A percentile compares a stretch with the other conserved stretches of the same genome.
Conservation (phyloP, 2,113 vertebrate species). For the Brachypodius melanocephalos region DNA sequence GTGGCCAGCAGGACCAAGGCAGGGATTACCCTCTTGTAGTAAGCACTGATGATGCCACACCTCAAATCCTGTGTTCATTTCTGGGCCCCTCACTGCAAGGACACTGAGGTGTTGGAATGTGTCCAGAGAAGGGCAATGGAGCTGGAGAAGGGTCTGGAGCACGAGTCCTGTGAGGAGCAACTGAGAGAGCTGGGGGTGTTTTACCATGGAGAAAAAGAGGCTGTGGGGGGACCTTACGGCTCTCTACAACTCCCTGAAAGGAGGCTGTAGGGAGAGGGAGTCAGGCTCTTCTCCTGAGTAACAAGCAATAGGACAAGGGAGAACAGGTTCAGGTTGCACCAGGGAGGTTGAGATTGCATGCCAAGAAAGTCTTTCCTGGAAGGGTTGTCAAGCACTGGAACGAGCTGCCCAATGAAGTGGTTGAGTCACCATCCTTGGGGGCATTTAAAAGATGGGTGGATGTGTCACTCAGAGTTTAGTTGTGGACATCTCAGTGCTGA, state of each 20-base stretch:
- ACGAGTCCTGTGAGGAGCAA: neutral
- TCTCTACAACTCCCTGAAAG: neutral
- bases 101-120: neutral
- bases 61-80: neutral
- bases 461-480: neutral
- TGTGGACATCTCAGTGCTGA: neutral
- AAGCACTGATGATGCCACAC: neutral
- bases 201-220: neutral
- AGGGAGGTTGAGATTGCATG: neutral
- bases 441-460: neutral
- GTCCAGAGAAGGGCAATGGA: neutral
- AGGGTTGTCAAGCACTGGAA: neutral
- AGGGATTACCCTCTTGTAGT: neutral
- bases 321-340: neutral
- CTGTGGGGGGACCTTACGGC: neutral
- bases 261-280: fast-evolving
- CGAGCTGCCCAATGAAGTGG: neutral
- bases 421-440: too few species aligned
- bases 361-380: neutral
- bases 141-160: neutral
- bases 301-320: neutral
- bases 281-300: neutral
- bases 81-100: neutral
- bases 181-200: neutral
- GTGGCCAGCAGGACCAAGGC: neutral